Percentiles rank a stretch among this genome's conserved stretches.
Evolutionary conservation across 2,113 vertebrate species (phyloP).

Genomic region (Brienomyrus brachyistius): DNA sequence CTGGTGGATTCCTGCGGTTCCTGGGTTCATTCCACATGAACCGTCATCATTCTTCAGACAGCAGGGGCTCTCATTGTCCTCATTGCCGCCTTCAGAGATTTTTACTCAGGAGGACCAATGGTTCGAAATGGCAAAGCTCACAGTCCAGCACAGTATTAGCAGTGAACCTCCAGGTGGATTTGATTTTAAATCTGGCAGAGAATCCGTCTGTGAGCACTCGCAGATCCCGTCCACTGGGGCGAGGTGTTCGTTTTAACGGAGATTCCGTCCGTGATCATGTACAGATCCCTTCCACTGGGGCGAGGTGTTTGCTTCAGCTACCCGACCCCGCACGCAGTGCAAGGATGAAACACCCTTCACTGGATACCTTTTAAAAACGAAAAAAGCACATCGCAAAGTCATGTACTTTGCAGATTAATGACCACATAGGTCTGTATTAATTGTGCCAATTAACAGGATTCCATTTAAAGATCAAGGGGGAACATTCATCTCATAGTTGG

Average conservation of each 20-base stretch:
- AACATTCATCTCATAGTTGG: neutral
- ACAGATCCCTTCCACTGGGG: neutral
- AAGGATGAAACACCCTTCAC: neutral
- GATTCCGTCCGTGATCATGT: neutral
- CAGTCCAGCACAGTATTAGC: neutral
- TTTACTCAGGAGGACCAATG: neutral
- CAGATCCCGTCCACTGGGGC: neutral
- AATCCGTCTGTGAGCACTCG: neutral
- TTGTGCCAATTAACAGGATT: neutral
- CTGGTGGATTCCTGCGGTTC: neutral
- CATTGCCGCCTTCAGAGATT: neutral
- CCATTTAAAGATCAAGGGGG: neutral
- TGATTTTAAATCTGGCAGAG: neutral
- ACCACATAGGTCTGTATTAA: neutral
- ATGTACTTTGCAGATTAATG: neutral
- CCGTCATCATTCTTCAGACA: neutral
- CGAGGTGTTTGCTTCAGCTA: neutral
- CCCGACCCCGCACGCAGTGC: neutral
- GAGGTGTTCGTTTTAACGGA: neutral
- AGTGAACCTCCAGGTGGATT: neutral
- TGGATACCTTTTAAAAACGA: neutral
- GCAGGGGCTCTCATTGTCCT: neutral
- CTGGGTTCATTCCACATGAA: neutral
- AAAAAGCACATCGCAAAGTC: neutral
- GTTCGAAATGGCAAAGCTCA: neutral